Percentiles rank a stretch among this genome's conserved stretches.
phyloP scores from a whole-genome alignment of 1,140 invertebrate genomes.

The Zaprionus ornatus region DNA sequence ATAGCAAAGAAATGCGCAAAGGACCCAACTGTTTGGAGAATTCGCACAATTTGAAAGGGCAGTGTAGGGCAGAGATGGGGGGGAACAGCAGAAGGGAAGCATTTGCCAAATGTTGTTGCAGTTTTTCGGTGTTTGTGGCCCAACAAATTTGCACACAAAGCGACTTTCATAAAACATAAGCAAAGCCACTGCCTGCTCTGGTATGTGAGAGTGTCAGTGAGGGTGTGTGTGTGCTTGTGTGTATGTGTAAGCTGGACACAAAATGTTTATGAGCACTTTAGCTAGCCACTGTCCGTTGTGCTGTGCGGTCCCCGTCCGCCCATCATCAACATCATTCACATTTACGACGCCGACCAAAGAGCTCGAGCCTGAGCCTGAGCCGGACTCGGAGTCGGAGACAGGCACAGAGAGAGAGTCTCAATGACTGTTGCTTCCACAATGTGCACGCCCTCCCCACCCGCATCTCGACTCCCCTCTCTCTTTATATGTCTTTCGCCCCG shows the following conservation, averaged over 20 bases:
- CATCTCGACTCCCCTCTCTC: background rate
- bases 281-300: constrained; percentile 40
- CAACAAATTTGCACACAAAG: constrained; percentile 68
- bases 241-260: constrained; percentile 30
- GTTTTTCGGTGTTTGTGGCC: constrained; percentile 36
- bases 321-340: constrained; percentile 77
- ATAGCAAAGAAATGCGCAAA: constrained; percentile 57
- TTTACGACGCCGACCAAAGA: constrained; percentile 55
- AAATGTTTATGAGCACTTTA: constrained; percentile 79
- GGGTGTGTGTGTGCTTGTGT: background rate
- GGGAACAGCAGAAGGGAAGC: constrained; percentile 1
- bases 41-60: constrained; percentile 53
- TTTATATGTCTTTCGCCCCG: background rate
- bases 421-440: constrained; percentile 56
- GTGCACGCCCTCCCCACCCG: background rate
- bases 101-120: constrained; percentile 52
- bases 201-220: background rate
- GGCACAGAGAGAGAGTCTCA: background rate
- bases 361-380: background rate
- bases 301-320: constrained; percentile 53
- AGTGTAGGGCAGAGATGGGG: too few species aligned
- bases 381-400: background rate
- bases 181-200: constrained; percentile 3
- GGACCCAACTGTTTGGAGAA: constrained; percentile 38
- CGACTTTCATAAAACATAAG: constrained; percentile 52